Evolutionary conservation across 2,113 vertebrate genomes (phyloP), one percentile per base, ranked within the genome.

Genomic region (Hippopotamus amphibius): DNA sequence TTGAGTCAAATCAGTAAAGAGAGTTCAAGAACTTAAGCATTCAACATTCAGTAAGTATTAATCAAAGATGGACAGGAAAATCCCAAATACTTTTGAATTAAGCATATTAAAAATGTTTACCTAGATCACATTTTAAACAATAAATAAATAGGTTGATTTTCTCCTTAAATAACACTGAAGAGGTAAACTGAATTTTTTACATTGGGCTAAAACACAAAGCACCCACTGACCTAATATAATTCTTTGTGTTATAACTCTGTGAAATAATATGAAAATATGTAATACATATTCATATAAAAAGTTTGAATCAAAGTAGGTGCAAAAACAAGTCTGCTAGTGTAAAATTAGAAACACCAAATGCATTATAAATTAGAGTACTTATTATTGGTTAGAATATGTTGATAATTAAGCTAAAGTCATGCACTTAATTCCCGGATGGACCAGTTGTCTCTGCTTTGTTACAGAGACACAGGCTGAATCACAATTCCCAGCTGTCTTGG

Each of bases 401-500:
- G 66, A 88, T 95, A 96, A 96, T 97, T 89, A 93, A 77, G 83
- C 93, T 84, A 92, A 98, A 98, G 97, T 97, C 96, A 95, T 55
- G 55, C 15, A 37, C 84, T 95, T 89, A 68, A 96, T 97, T 95
- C 96, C 88, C 80, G 69, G 83, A 97, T 92, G 83, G 71, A 84
- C 74, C 92, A 66, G 92, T 82, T 96, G 95, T 63, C 43, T 95
- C 72, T 72, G 92, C 81, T 97, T 97, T 97, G 93, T 97, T 90
- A 88, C 74, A 61, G 59, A 94, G 96, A 91, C 59, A 71, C 59
- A 41, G 59, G 71, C 86, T 97, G 97, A 96, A 98, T 98, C 89
- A 88, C 79, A 97, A 98, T 96, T 83, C 82, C 93, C 98, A 98
- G 97, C 97, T 98, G 98, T 93, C 96, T 65, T 55, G 69, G 69